Base-by-base conservation (phyloP, 2,113 vertebrate genomes). In the Phoenicopterus ruber region DNA sequence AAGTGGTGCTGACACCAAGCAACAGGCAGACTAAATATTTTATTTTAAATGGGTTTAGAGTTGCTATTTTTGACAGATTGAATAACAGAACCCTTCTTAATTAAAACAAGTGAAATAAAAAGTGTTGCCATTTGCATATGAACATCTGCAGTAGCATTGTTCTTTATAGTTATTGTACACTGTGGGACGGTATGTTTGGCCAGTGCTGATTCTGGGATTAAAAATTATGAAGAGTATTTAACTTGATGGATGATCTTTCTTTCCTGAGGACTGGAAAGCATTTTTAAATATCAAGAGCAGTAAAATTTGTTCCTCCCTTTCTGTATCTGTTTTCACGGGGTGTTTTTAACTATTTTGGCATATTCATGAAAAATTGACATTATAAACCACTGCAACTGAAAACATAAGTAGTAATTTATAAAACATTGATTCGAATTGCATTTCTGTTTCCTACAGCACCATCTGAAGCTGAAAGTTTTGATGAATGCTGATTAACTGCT, bases 91-190 rank as follows among this genome's bases (percentile, higher is more conserved):
- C 55, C 47, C n/a, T 58, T 90, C 88, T 66, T 96, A 91, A 98
- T 97, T 97, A 94, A 96, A 96, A 95, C 50, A 93, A 95, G 80
- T 83, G 76, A 95, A 97, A 95, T 86, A 86, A 87, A 92, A 96
- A 95, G 31, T 57, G 57, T 73, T 97, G 97, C 82, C 94, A 92
- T 96, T 96, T 88, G 81, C 86, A 69, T 65, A 36, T 44, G 84
- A 95, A 96, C 95, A 94, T 94, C 97, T 98, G 94, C 89, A 85
- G 74, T 80, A 77, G 50, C 47, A 59, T 52, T 82, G 80, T 94
- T 82, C 77, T 94, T 94, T 82, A 47, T 49, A 88, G 84, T 94
- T 95, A 61, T 50, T 86, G 59, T 94, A 77, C 66, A 52, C 80
- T 62, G 38, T 76, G 73, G 25, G 44, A 73, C 9, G 34, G 58